These are phyloP conservation scores for Phocoena phocoena DNA, from an alignment of 2,113 vertebrate genomes.

Conservation along the genomic window DNA sequence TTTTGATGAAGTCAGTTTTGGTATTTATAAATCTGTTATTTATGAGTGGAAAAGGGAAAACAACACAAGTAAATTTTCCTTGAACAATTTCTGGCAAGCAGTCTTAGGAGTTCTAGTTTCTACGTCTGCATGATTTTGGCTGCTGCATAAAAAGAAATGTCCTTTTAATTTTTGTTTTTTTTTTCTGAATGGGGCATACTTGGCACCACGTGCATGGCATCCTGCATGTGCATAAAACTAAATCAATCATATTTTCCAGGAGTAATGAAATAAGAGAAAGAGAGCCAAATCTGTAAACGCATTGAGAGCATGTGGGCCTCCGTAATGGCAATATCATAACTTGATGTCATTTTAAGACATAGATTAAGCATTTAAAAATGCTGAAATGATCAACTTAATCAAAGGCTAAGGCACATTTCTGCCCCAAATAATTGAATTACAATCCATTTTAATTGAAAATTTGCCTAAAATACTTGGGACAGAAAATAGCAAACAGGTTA, in stretches of 20 bases:
- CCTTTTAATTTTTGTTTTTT: constrained; percentile 8
- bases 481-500: constrained; percentile 68
- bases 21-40: constrained; percentile 40
- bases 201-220: constrained; percentile 41
- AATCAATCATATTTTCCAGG: constrained; percentile 71
- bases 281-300: neutral
- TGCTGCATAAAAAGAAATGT: neutral
- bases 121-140: constrained; percentile 45
- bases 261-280: constrained; percentile 26
- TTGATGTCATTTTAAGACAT: constrained; percentile 61
- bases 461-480: constrained; percentile 73
- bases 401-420: constrained; percentile 71
- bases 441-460: constrained; percentile 81
- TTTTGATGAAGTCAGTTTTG: neutral
- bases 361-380: constrained; percentile 73
- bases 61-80: constrained; percentile 35
- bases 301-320: neutral
- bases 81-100: neutral
- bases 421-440: constrained; percentile 76
- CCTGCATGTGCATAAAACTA: constrained; percentile 42
- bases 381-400: constrained; percentile 71
- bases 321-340: constrained; percentile 12
- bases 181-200: constrained; percentile 20
- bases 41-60: constrained; percentile 48
- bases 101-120: constrained; percentile 66